These are phyloP conservation scores for Columbina picui DNA, from an alignment of 2,113 vertebrate species.

Conservation along the genomic window DNA sequence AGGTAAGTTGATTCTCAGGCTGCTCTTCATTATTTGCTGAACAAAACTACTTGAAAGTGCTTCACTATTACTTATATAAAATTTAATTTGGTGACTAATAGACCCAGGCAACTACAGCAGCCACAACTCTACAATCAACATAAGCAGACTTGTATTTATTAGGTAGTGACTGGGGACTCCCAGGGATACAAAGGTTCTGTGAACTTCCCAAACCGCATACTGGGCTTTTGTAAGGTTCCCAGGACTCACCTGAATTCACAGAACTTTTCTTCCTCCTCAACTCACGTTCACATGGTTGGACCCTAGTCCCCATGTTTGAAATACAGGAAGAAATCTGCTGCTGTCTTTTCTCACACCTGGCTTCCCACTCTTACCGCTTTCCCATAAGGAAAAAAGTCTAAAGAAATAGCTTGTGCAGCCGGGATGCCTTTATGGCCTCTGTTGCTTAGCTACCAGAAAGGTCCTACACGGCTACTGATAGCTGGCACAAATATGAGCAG, in stretches of 20 bases:
- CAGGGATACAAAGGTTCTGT: not conserved
- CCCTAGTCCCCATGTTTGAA: not conserved
- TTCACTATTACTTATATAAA: constrained; percentile 65
- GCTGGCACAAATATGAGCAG: constrained; percentile 12
- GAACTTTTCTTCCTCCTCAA: not conserved
- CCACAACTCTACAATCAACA: constrained; percentile 30
- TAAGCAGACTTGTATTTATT: constrained; percentile 56
- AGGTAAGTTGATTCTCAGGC: constrained; percentile 64
- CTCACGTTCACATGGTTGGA: not conserved
- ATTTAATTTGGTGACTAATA: constrained; percentile 75
- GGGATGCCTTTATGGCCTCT: not conserved
- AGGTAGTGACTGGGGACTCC: not conserved
- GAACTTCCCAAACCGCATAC: not conserved
- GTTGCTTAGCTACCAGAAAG: constrained; percentile 55
- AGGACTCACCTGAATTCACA: not conserved
- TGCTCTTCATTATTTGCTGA: constrained; percentile 68
- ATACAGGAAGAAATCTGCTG: not conserved
- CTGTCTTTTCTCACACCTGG: not conserved
- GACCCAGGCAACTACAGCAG: constrained; percentile 30
- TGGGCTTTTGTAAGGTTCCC: not conserved
- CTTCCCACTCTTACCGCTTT: not conserved
- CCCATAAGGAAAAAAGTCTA: not conserved
- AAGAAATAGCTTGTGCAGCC: not conserved
- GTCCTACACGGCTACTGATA: not conserved
- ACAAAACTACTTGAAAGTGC: constrained; percentile 67